These are phyloP conservation scores for Alexandromys oeconomus DNA, from an alignment of 2,797 vertebrate species.

Conservation along the genomic window DNA sequence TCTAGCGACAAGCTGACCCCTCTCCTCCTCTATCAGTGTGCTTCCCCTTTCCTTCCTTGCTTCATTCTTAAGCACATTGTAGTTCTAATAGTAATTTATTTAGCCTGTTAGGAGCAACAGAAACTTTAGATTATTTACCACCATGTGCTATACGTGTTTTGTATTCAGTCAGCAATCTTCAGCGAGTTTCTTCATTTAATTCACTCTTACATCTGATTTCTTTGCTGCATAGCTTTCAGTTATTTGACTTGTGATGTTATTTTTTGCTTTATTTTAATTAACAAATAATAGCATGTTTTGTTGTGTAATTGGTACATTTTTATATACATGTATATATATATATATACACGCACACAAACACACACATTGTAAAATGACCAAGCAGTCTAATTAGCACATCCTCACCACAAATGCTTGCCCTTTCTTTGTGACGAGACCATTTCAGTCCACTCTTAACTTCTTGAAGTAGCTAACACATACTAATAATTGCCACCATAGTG, in stretches of 20 bases:
- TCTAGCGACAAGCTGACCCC: not conserved
- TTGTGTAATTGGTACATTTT: not conserved
- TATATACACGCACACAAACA: no score
- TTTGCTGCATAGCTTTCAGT: slow-evolving; percentile 30
- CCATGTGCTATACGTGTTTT: not conserved
- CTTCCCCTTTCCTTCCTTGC: not conserved
- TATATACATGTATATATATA: no score
- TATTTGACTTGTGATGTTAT: slow-evolving; percentile 33
- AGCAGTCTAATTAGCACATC: not conserved
- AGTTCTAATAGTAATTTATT: slow-evolving; percentile 9
- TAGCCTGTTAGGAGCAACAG: not conserved
- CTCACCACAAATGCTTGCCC: not conserved
- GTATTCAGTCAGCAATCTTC: not conserved
- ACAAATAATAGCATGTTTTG: not conserved
- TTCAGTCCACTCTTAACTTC: not conserved
- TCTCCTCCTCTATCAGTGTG: not conserved
- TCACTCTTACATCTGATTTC: slow-evolving; percentile 5
- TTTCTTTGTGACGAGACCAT: not conserved
- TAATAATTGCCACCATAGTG: not conserved
- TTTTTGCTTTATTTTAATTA: not conserved
- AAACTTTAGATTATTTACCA: slow-evolving; percentile 26
- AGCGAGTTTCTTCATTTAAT: not conserved
- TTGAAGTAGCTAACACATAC: not conserved
- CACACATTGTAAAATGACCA: not conserved
- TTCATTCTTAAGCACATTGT: slow-evolving; percentile 5